Percentiles rank a stretch among this genome's conserved stretches.
Conservation (phyloP, 2,888 invertebrate genomes). For the Rhamphomyia laevipes region DNA sequence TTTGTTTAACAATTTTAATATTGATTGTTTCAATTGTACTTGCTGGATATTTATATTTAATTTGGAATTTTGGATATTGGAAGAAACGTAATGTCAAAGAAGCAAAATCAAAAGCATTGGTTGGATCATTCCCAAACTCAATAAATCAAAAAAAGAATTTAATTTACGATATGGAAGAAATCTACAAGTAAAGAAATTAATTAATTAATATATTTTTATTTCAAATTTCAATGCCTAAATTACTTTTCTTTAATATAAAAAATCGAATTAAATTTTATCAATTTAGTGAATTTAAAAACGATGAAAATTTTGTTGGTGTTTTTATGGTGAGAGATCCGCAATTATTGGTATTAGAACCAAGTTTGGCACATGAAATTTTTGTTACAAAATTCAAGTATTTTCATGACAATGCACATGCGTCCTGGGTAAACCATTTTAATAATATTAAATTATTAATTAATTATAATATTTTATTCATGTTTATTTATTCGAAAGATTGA, state of each 20-base stretch:
- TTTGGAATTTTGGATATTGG: slow-evolving; percentile 34
- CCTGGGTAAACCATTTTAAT: not conserved
- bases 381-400: not conserved
- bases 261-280: not conserved
- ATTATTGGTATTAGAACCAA: not conserved
- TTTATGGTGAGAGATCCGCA: not conserved
- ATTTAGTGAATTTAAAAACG: not conserved
- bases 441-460: not conserved
- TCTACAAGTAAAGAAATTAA: slow-evolving; percentile 30
- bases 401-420: not conserved
- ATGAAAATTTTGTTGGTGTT: not conserved
- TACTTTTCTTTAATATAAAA: not conserved
- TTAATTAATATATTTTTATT: not conserved
- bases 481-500: slow-evolving; percentile 23
- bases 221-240: too few relatives aligned
- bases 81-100: slow-evolving; percentile 29
- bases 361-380: not conserved
- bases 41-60: slow-evolving; percentile 22
- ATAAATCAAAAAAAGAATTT: slow-evolving; percentile 22
- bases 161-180: slow-evolving; percentile 28
- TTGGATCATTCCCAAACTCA: slow-evolving; percentile 31
- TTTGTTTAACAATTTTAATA: too few relatives aligned
- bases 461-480: slow-evolving; percentile 8
- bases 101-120: slow-evolving; percentile 26
- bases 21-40: too few relatives aligned